phyloP scores from a whole-genome alignment of 2,888 invertebrate genomes.

The Agrotis puta region DNA sequence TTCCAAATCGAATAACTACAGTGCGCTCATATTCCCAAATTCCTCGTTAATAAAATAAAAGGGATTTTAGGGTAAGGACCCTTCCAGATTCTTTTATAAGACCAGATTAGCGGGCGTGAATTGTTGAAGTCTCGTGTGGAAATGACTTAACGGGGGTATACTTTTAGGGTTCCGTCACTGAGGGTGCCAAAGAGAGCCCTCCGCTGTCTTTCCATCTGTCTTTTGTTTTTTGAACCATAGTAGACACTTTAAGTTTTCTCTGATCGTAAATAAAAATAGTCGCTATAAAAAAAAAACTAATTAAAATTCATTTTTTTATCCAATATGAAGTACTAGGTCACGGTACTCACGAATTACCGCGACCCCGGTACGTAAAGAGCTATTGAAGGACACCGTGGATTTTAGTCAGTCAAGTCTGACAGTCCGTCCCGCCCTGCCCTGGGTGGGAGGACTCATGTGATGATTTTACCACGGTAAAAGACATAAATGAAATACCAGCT shows the following conservation, averaged over 20 bases:
- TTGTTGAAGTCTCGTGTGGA: conserved; percentile 72
- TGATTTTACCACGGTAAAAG: too few species aligned
- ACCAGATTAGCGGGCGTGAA: conserved; percentile 72
- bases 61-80: conserved; percentile 75
- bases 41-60: conserved; percentile 81
- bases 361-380: too few species aligned
- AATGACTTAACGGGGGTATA: conserved; percentile 61
- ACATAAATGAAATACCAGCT: too few species aligned
- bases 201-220: background rate
- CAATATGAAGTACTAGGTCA: too few species aligned
- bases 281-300: background rate
- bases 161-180: background rate
- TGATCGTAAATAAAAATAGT: background rate
- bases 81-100: conserved; percentile 71
- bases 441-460: too few species aligned
- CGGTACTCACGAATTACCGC: too few species aligned
- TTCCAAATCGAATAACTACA: conserved; percentile 70
- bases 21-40: conserved; percentile 51
- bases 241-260: background rate
- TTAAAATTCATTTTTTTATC: too few species aligned
- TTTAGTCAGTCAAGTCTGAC: too few species aligned
- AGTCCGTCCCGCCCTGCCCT: too few species aligned
- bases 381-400: too few species aligned
- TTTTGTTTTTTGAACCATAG: background rate
- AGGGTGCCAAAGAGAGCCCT: background rate